phyloP scores from a whole-genome alignment of 1,140 invertebrate species.

The Diachasmimorpha longicaudata region DNA sequence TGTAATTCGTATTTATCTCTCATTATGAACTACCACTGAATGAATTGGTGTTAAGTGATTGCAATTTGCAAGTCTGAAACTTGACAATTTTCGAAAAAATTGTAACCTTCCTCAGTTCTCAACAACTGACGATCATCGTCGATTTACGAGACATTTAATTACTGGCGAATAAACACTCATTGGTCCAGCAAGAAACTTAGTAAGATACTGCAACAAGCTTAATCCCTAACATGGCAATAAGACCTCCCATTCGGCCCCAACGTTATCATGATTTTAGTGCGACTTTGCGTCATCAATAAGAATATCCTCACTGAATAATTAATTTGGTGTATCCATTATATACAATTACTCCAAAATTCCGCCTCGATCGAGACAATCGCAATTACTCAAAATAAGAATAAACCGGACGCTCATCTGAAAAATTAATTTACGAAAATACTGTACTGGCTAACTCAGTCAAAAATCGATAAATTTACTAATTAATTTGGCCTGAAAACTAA shows the following conservation, averaged over 20 bases:
- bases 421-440: conserved; percentile 20
- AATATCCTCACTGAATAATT: background rate
- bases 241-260: background rate
- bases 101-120: background rate
- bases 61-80: conserved; percentile 7
- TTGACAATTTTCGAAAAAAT: background rate
- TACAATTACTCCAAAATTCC: background rate
- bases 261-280: background rate
- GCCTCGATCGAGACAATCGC: background rate
- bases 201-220: conserved; percentile 5
- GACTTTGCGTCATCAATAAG: background rate
- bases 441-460: conserved; percentile 24
- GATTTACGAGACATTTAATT: background rate
- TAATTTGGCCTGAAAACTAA: background rate
- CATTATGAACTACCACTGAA: background rate
- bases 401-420: background rate
- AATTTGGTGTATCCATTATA: conserved; percentile 5
- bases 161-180: background rate
- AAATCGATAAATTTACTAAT: conserved; percentile 2
- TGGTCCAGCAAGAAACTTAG: conserved; percentile 5
- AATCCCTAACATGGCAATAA: conserved; percentile 24
- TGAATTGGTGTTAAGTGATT: conserved; percentile 16
- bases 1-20: background rate
- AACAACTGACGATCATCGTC: background rate
- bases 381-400: background rate